A percentile compares a stretch with the other conserved stretches of the same genome.
phyloP scores from a whole-genome alignment of 1,140 invertebrate species.

The Drosophila subobscura region DNA sequence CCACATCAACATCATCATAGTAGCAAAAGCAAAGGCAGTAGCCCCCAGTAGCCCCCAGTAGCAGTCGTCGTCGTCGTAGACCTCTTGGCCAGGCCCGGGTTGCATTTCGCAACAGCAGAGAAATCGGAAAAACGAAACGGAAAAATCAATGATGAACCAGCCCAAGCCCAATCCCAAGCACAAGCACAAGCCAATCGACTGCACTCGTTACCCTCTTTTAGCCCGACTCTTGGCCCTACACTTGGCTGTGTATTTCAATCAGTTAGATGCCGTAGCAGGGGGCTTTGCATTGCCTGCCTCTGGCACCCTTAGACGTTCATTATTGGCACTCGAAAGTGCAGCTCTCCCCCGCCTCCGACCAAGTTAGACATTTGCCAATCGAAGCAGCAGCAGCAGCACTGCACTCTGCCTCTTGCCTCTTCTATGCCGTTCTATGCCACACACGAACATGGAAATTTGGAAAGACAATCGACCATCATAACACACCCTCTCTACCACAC shows the following conservation, averaged over 20 bases:
- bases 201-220: slow-evolving; percentile 53
- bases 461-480: slow-evolving; percentile 56
- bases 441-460: slow-evolving; percentile 58
- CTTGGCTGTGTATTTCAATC: slow-evolving; percentile 52
- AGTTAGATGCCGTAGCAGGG: slow-evolving; percentile 20
- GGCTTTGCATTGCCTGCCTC: not conserved
- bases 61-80: too few species aligned
- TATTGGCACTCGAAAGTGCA: slow-evolving; percentile 79
- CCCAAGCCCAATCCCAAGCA: too few species aligned
- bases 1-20: slow-evolving; percentile 39
- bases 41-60: too few species aligned
- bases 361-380: slow-evolving; percentile 54
- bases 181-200: slow-evolving; percentile 64
- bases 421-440: slow-evolving; percentile 17
- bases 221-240: slow-evolving; percentile 1
- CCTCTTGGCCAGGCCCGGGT: slow-evolving; percentile 71
- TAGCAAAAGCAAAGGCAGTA: too few species aligned
- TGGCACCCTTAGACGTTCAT: slow-evolving; percentile 73
- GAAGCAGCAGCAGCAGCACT: slow-evolving; percentile 11
- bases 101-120: slow-evolving; percentile 67
- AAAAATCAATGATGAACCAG: slow-evolving; percentile 71
- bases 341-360: slow-evolving; percentile 11
- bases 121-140: slow-evolving; percentile 34
- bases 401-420: not conserved
- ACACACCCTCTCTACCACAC: slow-evolving; percentile 2